These are phyloP conservation scores for Alligator mississippiensis DNA, from an alignment of 2,113 vertebrate species.

Conservation along the genomic window DNA sequence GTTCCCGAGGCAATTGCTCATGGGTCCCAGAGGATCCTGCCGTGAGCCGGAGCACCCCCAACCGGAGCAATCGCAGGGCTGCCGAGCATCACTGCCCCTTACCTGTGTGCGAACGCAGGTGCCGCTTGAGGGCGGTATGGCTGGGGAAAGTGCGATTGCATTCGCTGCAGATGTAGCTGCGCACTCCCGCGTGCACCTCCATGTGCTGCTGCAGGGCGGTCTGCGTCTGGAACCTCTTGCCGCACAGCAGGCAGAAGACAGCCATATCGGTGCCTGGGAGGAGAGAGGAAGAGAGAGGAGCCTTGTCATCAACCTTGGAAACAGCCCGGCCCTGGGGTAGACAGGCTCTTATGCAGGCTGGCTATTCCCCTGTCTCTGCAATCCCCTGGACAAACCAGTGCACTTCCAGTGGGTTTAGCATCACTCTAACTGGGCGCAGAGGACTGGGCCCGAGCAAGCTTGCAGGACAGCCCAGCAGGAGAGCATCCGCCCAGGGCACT, in stretches of 20 bases:
- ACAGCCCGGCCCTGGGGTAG: too few relatives aligned
- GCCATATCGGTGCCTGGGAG: constrained; percentile 94
- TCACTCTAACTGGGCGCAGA: neutral
- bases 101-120: constrained; percentile 99
- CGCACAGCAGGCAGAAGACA: constrained; percentile 97
- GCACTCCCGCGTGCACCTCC: constrained; percentile 97
- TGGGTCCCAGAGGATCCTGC: neutral
- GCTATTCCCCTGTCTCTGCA: neutral
- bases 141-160: constrained; percentile 99
- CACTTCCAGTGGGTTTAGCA: neutral
- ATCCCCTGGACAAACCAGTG: neutral
- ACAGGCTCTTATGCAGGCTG: too few relatives aligned
- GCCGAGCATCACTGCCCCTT: neutral
- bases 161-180: constrained; percentile 98
- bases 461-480: neutral
- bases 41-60: neutral
- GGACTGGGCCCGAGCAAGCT: neutral
- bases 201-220: constrained; percentile 97
- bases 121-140: constrained; percentile 98
- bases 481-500: neutral
- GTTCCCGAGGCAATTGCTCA: neutral
- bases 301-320: neutral
- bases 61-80: too few relatives aligned
- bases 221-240: constrained; percentile 97
- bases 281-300: neutral